Conservation (phyloP, 2,113 vertebrate genomes). For the Marmota monax region DNA sequence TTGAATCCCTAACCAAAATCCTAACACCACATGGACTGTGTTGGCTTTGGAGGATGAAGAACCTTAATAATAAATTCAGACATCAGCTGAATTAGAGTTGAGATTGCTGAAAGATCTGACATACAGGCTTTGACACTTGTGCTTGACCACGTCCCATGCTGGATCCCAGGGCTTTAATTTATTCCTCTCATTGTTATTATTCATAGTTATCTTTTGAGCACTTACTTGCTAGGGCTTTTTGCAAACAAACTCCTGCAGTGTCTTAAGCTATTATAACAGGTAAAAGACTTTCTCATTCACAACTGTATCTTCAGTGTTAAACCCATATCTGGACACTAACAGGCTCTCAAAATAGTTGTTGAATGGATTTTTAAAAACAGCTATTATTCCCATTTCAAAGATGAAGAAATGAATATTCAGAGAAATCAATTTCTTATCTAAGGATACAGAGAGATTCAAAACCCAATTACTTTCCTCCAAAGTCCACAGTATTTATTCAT, state of each 20-base stretch:
- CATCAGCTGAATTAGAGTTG: not conserved
- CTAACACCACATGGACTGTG: not conserved
- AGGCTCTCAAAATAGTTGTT: not conserved
- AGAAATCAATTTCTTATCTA: not conserved
- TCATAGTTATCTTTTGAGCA: not conserved
- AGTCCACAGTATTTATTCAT: not conserved
- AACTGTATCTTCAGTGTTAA: not conserved
- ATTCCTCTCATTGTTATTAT: not conserved
- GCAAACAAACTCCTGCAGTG: not conserved
- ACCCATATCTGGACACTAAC: not conserved
- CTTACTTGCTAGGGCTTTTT: not conserved
- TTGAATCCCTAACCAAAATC: not conserved
- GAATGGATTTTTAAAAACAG: not conserved
- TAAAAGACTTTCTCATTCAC: not conserved
- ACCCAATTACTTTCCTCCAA: not conserved
- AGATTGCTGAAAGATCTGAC: not conserved
- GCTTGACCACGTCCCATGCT: not conserved
- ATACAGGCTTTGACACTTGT: not conserved
- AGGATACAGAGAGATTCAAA: not conserved
- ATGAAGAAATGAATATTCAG: not conserved
- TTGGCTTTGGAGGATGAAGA: not conserved
- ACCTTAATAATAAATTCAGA: not conserved
- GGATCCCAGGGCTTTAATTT: not conserved
- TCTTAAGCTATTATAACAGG: not conserved
- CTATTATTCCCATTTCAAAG: not conserved